A percentile compares a stretch with the other conserved stretches of the same genome.
Conservation (phyloP, 2,888 invertebrate genomes). For the Mantis religiosa region DNA sequence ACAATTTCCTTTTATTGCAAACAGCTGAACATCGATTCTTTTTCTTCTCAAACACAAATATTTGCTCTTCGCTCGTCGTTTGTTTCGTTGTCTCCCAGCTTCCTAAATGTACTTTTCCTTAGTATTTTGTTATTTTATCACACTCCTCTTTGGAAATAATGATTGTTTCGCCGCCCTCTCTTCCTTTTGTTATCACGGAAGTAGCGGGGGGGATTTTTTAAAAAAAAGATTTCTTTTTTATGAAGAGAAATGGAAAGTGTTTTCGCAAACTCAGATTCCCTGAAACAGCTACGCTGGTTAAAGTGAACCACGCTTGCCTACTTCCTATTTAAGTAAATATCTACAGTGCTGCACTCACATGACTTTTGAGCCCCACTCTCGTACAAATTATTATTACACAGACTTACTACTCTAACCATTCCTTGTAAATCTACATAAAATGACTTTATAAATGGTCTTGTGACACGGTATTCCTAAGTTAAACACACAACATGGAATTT, state of each 20-base stretch:
- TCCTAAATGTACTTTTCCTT: not conserved
- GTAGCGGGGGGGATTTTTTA: not conserved
- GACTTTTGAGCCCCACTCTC: no score
- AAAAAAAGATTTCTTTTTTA: not conserved
- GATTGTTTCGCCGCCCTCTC: not conserved
- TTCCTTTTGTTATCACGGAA: not conserved
- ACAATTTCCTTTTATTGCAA: not conserved
- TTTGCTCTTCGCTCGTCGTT: not conserved
- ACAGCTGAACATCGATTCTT: not conserved
- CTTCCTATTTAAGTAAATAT: not conserved
- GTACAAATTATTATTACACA: no score
- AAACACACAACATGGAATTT: no score
- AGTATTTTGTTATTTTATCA: not conserved
- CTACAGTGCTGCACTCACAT: no score
- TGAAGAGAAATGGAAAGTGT: not conserved
- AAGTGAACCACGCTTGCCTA: no score
- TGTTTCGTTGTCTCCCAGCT: not conserved
- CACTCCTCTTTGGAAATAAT: not conserved
- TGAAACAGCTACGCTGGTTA: not conserved
- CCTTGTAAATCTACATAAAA: no score
- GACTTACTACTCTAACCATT: no score
- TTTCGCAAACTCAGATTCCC: not conserved
- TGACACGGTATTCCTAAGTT: no score
- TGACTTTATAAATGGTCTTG: no score
- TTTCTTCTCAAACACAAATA: not conserved